A percentile compares a stretch with the other conserved stretches of the same genome.
phyloP scores from a whole-genome alignment of 2,113 vertebrate species.

The Oreochromis tanganicae region DNA sequence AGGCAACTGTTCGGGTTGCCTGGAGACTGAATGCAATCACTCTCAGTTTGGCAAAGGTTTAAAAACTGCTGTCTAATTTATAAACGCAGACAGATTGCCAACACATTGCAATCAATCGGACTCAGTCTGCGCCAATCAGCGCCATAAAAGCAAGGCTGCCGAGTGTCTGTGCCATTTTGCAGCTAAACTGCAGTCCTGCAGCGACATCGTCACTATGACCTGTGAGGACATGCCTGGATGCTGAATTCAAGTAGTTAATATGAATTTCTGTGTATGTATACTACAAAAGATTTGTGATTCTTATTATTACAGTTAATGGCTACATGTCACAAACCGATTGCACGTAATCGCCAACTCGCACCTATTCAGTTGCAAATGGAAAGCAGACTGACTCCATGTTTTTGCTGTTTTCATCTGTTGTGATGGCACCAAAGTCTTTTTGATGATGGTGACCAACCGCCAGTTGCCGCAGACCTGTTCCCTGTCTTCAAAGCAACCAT shows the following conservation, averaged over 20 bases:
- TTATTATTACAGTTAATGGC: background rate
- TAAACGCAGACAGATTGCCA: background rate
- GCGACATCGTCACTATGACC: background rate
- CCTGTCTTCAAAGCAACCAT: background rate
- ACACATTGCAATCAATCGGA: background rate
- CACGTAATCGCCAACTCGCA: background rate
- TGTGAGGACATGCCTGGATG: background rate
- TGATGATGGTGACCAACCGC: background rate
- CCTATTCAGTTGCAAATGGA: background rate
- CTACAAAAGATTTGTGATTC: background rate
- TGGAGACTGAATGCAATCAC: background rate
- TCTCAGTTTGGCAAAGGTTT: background rate
- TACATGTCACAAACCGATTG: background rate
- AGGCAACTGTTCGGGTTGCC: background rate
- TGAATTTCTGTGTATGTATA: background rate
- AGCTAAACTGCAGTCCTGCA: background rate
- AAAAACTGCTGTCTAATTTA: background rate
- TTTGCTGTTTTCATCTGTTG: background rate
- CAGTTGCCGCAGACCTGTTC: background rate
- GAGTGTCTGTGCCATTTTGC: background rate
- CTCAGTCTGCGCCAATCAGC: background rate
- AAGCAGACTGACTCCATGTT: background rate
- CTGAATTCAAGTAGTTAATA: background rate
- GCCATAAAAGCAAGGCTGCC: background rate
- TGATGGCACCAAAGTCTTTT: background rate